Conservation (phyloP, 2,888 invertebrate genomes). For the Drosophila pseudotalamancana region DNA sequence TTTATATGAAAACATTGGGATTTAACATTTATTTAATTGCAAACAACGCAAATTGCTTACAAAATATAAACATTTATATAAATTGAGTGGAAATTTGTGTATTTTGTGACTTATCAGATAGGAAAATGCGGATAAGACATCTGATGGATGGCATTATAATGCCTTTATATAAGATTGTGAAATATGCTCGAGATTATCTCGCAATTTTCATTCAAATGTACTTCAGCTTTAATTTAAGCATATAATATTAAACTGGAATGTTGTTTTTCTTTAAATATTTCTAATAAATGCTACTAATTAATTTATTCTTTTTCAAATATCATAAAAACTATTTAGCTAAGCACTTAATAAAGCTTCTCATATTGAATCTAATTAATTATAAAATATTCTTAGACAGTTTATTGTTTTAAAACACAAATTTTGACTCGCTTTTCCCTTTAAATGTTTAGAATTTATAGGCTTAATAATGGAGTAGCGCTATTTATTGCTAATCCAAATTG, state of each 20-base stretch:
- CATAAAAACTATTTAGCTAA: not conserved
- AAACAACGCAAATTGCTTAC: conserved; percentile 13
- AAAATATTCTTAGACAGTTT: no score
- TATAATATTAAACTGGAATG: no score
- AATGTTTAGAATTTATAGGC: not conserved
- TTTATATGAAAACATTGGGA: not conserved
- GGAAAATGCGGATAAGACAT: conserved; percentile 1
- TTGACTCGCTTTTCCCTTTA: no score
- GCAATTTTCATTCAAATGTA: no score
- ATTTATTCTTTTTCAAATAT: not conserved
- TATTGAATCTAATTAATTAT: no score
- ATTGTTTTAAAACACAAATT: no score
- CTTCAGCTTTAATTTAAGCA: not conserved
- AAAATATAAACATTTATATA: conserved; percentile 35
- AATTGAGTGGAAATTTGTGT: conserved; percentile 37
- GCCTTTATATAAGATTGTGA: not conserved
- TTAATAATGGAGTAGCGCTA: not conserved
- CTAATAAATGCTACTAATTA: no score
- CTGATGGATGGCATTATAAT: conserved; percentile 23
- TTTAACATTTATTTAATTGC: conserved; percentile 43
- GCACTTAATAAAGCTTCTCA: no score
- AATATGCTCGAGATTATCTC: not conserved
- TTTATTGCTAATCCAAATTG: not conserved
- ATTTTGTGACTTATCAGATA: conserved; percentile 26
- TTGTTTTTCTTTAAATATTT: no score